Evolutionary conservation across 2,888 invertebrate species (phyloP).

Genomic region (Boloria euphrosyne): DNA sequence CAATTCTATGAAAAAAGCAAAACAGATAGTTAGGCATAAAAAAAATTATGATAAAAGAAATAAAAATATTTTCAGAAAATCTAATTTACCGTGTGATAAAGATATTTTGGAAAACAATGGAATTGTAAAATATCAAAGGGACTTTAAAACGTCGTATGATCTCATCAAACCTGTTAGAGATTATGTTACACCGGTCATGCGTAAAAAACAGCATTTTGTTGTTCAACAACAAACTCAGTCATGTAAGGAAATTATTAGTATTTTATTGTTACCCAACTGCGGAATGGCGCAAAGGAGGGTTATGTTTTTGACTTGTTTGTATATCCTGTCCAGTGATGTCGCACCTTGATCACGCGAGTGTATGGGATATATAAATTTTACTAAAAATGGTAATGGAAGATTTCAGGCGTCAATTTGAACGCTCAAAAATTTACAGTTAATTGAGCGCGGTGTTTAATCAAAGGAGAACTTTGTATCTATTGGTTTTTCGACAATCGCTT

Average conservation of each 20-base stretch:
- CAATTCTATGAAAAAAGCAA: background rate
- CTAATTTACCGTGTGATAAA: background rate
- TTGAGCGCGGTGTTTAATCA: too few relatives aligned
- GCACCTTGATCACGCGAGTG: too few relatives aligned
- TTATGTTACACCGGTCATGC: background rate
- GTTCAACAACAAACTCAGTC: constrained; percentile 2
- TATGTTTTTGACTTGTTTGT: too few relatives aligned
- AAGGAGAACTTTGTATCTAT: too few relatives aligned
- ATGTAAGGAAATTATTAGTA: constrained; percentile 16
- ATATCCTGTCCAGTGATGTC: too few relatives aligned
- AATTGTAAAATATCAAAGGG: background rate
- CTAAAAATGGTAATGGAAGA: too few relatives aligned
- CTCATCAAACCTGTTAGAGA: constrained; percentile 55
- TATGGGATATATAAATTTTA: too few relatives aligned
- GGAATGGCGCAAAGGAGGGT: too few relatives aligned
- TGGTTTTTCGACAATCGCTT: background rate
- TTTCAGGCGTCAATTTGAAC: too few relatives aligned
- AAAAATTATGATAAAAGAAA: background rate
- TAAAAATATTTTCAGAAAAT: background rate
- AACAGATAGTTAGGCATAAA: background rate
- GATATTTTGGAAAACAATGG: constrained; percentile 1
- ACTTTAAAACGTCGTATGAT: constrained; percentile 56
- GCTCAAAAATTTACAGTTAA: too few relatives aligned
- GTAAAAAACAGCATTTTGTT: constrained; percentile 4
- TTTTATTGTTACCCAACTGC: background rate